Evolutionary conservation across 2,888 invertebrate genomes (phyloP), one percentile per base, ranked within the genome.

Genomic region (Tubulanus polymorphus): DNA sequence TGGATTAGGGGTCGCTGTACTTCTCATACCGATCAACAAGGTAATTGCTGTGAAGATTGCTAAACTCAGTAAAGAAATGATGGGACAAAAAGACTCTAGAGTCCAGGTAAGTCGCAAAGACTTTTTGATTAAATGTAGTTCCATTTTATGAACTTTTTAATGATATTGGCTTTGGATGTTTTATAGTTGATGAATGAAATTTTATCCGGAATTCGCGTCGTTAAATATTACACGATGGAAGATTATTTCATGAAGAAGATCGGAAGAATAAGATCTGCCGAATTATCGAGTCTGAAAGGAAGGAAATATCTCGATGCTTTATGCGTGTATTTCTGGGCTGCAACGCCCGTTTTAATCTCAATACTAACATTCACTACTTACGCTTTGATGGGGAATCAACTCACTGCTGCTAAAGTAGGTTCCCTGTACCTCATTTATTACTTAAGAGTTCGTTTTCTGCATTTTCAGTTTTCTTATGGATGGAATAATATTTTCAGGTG

Each of bases 261-360:
- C 20, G 84, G 90, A 48, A 81, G 81, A 29, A 60, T 74, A 12
- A 63, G 81, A 55, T 59, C 67, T 23, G 81, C 82, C 45, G 94
- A 95, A 81, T 75, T 95, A 50, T 84, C 85, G 55, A 89, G 88
- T 75, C 80, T 95, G 56, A 87, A 87, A 64, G 87, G 88, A 8
- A 84, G 94, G 58, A 97, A 99, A 82, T 97, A 96, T 80, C 80
- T 99, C 63, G 97, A 99, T 81, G 97, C 97, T 0, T 81, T 94
- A 58, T 99, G 97, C 80, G 97, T 99, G 15, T 97, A 93, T 77
- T 89, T 99, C 78, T 99, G 97, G 97, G 97, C 97, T 0, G 93
- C 93, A 0, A 96, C 96, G 6, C 97, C 97, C 0, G 91, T 96
- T 27, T 65, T 82, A n/a, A 81, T 83, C 51, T 78, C 76, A 54